Percentiles rank a stretch among this genome's conserved stretches.
phyloP scores from a whole-genome alignment of 1,140 invertebrate species.

The Heliconius congener region DNA sequence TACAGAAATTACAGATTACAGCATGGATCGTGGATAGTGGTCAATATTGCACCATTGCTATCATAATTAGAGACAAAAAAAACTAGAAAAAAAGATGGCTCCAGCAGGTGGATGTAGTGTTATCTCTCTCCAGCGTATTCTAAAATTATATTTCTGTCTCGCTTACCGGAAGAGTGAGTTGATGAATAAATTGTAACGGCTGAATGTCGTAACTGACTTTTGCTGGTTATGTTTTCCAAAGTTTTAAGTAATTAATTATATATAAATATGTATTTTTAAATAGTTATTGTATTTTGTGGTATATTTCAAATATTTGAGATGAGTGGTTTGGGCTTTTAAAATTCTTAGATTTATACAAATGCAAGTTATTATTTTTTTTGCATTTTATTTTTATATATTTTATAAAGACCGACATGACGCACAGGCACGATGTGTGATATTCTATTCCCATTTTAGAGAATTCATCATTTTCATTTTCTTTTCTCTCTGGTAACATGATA shows the following conservation, averaged over 20 bases:
- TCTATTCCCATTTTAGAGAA: no score
- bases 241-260: conserved; percentile 23
- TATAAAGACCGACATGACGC: no score
- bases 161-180: conserved; percentile 63
- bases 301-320: background rate
- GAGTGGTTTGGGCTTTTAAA: background rate
- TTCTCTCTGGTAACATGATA: no score
- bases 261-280: background rate
- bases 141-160: conserved; percentile 41
- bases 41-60: conserved; percentile 62
- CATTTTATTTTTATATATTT: no score
- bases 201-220: conserved; percentile 73
- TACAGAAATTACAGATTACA: conserved; percentile 32
- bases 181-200: conserved; percentile 72
- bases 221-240: conserved; percentile 52
- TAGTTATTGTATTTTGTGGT: background rate
- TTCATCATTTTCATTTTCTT: no score
- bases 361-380: no score
- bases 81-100: conserved; percentile 58
- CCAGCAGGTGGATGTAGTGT: conserved; percentile 60
- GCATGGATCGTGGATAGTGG: conserved; percentile 28
- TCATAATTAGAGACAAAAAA: conserved; percentile 58
- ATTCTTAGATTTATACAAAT: background rate
- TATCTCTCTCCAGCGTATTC: conserved; percentile 42
- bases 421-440: no score